Percentiles rank a stretch among this genome's conserved stretches.
Evolutionary conservation across 1,140 invertebrate genomes (phyloP).

Genomic region (Scaptomyza graminum): DNA sequence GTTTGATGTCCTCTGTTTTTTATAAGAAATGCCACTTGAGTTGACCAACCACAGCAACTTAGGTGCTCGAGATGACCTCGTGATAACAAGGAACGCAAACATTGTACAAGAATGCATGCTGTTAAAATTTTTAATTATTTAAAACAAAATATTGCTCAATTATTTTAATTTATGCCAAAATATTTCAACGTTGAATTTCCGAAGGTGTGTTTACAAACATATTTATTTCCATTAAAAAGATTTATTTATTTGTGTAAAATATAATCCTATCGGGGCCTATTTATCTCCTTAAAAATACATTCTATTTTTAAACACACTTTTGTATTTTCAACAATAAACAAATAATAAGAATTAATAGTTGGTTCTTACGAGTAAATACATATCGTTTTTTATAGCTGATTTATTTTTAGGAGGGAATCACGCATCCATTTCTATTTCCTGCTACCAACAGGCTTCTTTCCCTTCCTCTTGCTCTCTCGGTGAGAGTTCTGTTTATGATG

Average conservation of each 20-base stretch:
- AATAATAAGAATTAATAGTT: constrained; percentile 3
- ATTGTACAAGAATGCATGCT: too few relatives aligned
- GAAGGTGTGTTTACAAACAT: neutral
- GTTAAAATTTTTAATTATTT: too few relatives aligned
- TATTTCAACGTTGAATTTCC: neutral
- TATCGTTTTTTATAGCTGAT: constrained; percentile 11
- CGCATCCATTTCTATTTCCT: constrained; percentile 38
- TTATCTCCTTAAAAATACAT: neutral
- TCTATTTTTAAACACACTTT: neutral
- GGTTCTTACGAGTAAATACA: neutral
- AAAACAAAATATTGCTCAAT: neutral
- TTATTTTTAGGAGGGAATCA: constrained; percentile 19
- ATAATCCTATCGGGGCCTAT: constrained; percentile 2
- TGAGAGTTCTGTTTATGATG: constrained; percentile 21
- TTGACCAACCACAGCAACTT: constrained; percentile 26
- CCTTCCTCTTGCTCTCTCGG: neutral
- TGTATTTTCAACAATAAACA: neutral
- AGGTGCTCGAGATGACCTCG: constrained; percentile 45
- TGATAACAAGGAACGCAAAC: constrained; percentile 27
- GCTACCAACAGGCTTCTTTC: neutral
- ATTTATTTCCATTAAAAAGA: neutral
- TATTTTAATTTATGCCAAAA: neutral
- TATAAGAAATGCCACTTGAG: constrained; percentile 43
- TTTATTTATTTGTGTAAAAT: constrained; percentile 1
- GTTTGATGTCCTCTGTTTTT: constrained; percentile 26